Evolutionary conservation across 2,797 vertebrate genomes (phyloP), one percentile per base, ranked within the genome.

Genomic region (Eremophila alpestris): DNA sequence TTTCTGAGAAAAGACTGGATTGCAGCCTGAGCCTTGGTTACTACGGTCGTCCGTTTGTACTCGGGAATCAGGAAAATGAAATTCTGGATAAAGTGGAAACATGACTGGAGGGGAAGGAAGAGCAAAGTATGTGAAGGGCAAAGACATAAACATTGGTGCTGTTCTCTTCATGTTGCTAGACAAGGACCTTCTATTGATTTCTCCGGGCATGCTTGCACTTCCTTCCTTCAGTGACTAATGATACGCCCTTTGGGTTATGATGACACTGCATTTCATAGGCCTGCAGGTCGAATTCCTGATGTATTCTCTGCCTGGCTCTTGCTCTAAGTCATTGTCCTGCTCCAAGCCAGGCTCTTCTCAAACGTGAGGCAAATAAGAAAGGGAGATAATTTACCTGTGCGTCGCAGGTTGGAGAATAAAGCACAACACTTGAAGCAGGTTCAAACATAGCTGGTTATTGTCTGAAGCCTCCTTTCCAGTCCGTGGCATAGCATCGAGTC

Each of bases 131-230:
- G 89, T 97, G 97, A 98, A 98, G 97, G 97, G 96, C 97, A 98
- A 98, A 98, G 96, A 94, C 97, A 98, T 98, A 98, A 98, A 98
- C 97, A 96, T 93, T 11, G 93, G 91, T 83, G 78, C 95, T 96
- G 94, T 95, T 96, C 94, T 96, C 92, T 93, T 93, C 64, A 55
- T 97, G 95, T 97, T 97, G 87, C 91, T 83, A 97, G 96, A 96
- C 97, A 98, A 97, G 97, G 97, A 98, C 97, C 97, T 98, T 95
- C 95, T 98, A 98, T 98, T 98, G 98, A 98, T 98, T 98, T 98
- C 97, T 95, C 95, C 23, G 27, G 97, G 97, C 96, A 94, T 92
- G 97, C 95, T 94, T 94, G 94, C 95, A 95, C 96, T 97, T 97
- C 97, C 97, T 97, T 97, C 97, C 96, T 98, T 94, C 97, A 97